These are phyloP conservation scores for Brenthis daphne DNA, from an alignment of 2,888 invertebrate species.

Conservation along the genomic window DNA sequence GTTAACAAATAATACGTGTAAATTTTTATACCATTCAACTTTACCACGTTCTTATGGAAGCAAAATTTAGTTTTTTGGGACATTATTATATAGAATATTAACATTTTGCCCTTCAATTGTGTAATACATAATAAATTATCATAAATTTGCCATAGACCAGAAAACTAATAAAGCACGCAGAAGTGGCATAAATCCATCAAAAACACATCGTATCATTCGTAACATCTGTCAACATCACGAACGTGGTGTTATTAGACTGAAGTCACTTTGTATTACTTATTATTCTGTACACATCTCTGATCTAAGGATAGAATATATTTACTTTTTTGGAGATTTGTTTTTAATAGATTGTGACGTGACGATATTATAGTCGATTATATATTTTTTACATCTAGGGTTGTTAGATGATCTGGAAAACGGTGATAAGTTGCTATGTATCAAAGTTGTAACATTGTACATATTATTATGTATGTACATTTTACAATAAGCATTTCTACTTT, in stretches of 20 bases:
- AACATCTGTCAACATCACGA: slow-evolving; percentile 22
- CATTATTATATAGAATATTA: too few relatives aligned
- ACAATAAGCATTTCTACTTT: too few relatives aligned
- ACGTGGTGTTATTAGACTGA: slow-evolving; percentile 18
- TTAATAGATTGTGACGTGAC: slow-evolving; percentile 17
- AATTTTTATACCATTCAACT: too few relatives aligned
- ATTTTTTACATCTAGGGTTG: background rate
- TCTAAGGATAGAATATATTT: slow-evolving; percentile 11
- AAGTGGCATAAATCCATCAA: slow-evolving; percentile 23
- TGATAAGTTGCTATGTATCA: too few relatives aligned
- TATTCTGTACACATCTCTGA: slow-evolving; percentile 19
- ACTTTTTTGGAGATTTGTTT: slow-evolving; percentile 8
- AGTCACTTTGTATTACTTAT: slow-evolving; percentile 20
- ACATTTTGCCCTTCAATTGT: too few relatives aligned
- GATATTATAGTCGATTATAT: background rate
- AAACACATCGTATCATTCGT: slow-evolving; percentile 14
- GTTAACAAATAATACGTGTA: too few relatives aligned
- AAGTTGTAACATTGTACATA: too few relatives aligned
- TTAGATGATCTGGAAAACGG: too few relatives aligned
- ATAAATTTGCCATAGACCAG: slow-evolving; percentile 12
- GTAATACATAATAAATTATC: background rate
- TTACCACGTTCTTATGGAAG: too few relatives aligned
- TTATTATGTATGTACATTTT: too few relatives aligned
- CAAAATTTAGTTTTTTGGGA: too few relatives aligned
- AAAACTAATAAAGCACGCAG: slow-evolving; percentile 8